Percentiles rank a stretch among this genome's conserved stretches.
Evolutionary conservation across 2,113 vertebrate genomes (phyloP).

Genomic region (Cisticola juncidis): DNA sequence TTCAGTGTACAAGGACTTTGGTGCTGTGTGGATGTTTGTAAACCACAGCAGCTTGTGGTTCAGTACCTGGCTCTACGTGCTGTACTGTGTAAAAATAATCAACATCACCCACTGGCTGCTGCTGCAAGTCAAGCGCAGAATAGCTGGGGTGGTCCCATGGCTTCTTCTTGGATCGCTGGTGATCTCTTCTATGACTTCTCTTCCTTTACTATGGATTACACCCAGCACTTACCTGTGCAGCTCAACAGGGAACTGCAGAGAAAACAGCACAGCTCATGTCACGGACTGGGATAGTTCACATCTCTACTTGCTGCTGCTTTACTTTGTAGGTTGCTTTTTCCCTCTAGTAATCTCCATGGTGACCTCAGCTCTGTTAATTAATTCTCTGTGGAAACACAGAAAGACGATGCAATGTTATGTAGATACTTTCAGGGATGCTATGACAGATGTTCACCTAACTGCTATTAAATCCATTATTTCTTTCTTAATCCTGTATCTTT

Average conservation of each 20-base stretch:
- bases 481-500: slow-evolving; percentile 24
- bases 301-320: not conserved
- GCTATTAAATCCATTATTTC: slow-evolving; percentile 47
- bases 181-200: not conserved
- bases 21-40: not conserved
- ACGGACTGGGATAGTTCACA: not conserved
- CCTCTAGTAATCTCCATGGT: slow-evolving; percentile 5
- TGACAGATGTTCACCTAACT: slow-evolving; percentile 17
- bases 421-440: not conserved
- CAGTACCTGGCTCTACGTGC: slow-evolving; percentile 28
- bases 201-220: not conserved
- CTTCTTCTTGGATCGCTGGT: not conserved
- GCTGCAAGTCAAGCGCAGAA: slow-evolving; percentile 49
- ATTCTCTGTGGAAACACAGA: slow-evolving; percentile 43
- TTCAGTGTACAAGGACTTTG: not conserved
- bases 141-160: not conserved
- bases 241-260: not conserved
- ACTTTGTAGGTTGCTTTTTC: not conserved
- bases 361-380: slow-evolving; percentile 30
- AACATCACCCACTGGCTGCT: not conserved
- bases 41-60: slow-evolving; percentile 58
- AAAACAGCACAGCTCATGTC: not conserved
- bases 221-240: not conserved
- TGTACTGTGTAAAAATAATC: slow-evolving; percentile 49
- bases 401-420: slow-evolving; percentile 3